phyloP scores from a whole-genome alignment of 1,140 invertebrate species.

The Drosophila prosaltans region DNA sequence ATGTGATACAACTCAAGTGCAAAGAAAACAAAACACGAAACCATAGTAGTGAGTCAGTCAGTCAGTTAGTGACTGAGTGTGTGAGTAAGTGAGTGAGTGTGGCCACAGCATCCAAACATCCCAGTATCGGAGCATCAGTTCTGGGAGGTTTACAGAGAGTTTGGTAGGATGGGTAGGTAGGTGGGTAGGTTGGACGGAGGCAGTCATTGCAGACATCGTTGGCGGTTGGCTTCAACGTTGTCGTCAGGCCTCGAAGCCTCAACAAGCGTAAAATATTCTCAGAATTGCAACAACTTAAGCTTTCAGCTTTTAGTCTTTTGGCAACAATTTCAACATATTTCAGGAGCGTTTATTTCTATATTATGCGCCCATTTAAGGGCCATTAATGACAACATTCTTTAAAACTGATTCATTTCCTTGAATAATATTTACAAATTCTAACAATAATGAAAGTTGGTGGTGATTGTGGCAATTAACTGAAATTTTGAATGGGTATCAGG shows the following conservation, averaged over 20 bases:
- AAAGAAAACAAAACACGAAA: slow-evolving; percentile 81
- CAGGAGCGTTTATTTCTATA: slow-evolving; percentile 40
- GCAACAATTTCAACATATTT: slow-evolving; percentile 56
- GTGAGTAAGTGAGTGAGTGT: slow-evolving; percentile 5
- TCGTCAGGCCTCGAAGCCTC: slow-evolving; percentile 58
- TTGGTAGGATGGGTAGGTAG: background rate
- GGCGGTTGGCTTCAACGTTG: slow-evolving; percentile 68
- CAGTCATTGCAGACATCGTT: slow-evolving; percentile 53
- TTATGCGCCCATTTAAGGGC: slow-evolving; percentile 41
- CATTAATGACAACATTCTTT: slow-evolving; percentile 84
- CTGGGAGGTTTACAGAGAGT: slow-evolving; percentile 14
- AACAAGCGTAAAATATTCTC: slow-evolving; percentile 80
- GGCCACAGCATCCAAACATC: slow-evolving; percentile 10
- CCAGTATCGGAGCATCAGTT: slow-evolving; percentile 13
- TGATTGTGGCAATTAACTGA: too few relatives aligned
- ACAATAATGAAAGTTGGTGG: too few relatives aligned
- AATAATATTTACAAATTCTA: too few relatives aligned
- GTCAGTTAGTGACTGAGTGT: background rate
- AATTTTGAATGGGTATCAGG: too few relatives aligned
- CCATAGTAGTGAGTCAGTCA: slow-evolving; percentile 44
- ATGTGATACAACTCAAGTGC: slow-evolving; percentile 81
- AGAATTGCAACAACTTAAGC: slow-evolving; percentile 76
- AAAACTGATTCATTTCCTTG: too few relatives aligned
- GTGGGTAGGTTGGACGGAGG: slow-evolving; percentile 9
- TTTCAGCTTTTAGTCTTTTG: slow-evolving; percentile 62